Evolutionary conservation across 2,888 invertebrate genomes (phyloP), one percentile per base, ranked within the genome.

Genomic region (Eudasyphora cyanicolor): DNA sequence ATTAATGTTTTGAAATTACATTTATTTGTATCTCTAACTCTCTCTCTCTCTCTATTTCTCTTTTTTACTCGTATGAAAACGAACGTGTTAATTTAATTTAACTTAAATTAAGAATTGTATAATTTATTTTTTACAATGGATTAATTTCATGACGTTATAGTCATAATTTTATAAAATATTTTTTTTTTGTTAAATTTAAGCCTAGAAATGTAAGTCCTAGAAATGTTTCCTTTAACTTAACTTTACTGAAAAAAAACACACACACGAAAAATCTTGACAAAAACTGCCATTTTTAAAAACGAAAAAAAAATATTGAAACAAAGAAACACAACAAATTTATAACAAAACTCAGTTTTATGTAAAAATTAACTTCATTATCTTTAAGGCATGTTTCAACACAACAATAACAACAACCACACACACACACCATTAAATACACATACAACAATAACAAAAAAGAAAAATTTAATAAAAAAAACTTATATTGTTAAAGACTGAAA

Each of bases 401-500:
- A 84, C 7, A 85, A 64, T 32, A 29, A 62, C 49, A 49, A 38
- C 21, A 75, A 35, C 17, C 57, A 49, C 49, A 14, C 54, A 54
- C 54, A 54, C 24, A 67, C 67, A 67, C 60, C 54, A 54, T 54
- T 54, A 24, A 54, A 60, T 24, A 42, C 38, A 42, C 67, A 21
- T n/a, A 38, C 42, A 74, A 27, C 2, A 82, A 75, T 24, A 67
- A 78, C 60, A 86, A 87, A 82, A 83, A 86, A 82, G 54, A 82
- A 71, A 79, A 82, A 76, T 57, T 69, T 60, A 90, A 89, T 87
- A 89, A 87, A 88, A 87, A 85, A 88, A 87, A n/a, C n/a, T 88
- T 90, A 86, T 88, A 90, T 90, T 90, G 91, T 90, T 90, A 89
- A 90, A 90, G 91, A 90, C 90, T 90, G 90, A 90, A 90, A 83